These are phyloP conservation scores for Paedocypris sp. DNA, from an alignment of 2,113 vertebrate species.

Conservation along the genomic window DNA sequence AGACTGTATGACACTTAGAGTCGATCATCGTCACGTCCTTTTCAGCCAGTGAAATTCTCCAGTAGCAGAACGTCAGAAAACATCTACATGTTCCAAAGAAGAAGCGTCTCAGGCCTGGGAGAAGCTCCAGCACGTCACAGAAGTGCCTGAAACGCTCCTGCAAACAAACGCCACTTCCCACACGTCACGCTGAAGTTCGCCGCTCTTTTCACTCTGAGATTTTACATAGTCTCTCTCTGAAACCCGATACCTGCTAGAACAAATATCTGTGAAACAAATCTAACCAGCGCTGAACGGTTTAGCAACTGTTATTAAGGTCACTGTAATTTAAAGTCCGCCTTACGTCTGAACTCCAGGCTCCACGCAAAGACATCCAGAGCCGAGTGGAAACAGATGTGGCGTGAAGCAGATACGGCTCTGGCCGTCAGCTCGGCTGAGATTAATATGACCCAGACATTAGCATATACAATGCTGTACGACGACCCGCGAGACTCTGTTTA, in stretches of 20 bases:
- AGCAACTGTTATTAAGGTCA: conserved; percentile 41
- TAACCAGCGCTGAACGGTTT: conserved; percentile 34
- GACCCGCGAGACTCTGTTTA: conserved; percentile 20
- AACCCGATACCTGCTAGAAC: conserved; percentile 35
- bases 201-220: background rate
- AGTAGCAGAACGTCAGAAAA: no score
- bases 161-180: conserved; percentile 62
- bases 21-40: no score
- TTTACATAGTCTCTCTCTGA: conserved; percentile 16
- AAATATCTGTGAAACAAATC: conserved; percentile 37
- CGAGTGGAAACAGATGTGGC: conserved; percentile 95
- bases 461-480: conserved; percentile 39
- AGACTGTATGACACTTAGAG: no score
- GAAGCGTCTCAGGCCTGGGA: no score
- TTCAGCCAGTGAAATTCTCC: no score
- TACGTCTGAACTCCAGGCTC: conserved; percentile 63
- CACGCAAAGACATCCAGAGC: conserved; percentile 52
- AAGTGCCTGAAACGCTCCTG: no score
- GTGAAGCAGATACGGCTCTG: conserved; percentile 74
- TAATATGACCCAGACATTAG: conserved; percentile 63
- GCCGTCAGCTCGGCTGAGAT: conserved; percentile 80
- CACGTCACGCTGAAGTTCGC: conserved; percentile 30
- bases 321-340: conserved; percentile 47
- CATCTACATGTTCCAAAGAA: no score
- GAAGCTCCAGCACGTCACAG: no score